phyloP scores from a whole-genome alignment of 2,797 vertebrate species.

The Mormyrus hasselquistii region DNA sequence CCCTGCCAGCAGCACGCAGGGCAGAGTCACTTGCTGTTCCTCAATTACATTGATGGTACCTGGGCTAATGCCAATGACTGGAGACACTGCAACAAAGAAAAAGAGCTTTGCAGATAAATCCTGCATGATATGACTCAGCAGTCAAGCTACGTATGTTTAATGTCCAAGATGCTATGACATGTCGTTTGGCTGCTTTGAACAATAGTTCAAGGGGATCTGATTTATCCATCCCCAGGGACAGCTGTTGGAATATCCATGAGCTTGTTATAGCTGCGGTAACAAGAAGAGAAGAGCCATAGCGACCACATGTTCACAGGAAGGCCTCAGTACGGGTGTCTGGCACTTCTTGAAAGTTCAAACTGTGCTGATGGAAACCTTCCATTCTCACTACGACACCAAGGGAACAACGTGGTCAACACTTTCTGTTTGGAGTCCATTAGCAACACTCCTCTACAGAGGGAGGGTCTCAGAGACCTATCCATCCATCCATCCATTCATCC shows the following conservation, averaged over 20 bases:
- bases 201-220: neutral
- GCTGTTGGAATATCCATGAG: neutral
- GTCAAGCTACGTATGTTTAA: neutral
- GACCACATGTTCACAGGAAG: slow-evolving; percentile 13
- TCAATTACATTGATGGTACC: slow-evolving; percentile 74
- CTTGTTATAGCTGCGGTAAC: neutral
- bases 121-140: neutral
- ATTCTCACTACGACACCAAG: slow-evolving; percentile 1
- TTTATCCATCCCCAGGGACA: neutral
- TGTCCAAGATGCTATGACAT: neutral
- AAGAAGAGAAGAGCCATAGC: neutral
- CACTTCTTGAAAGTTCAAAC: neutral
- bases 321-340: neutral
- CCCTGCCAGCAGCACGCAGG: slow-evolving; percentile 83
- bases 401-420: neutral
- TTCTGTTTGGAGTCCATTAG: slow-evolving; percentile 16
- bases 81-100: slow-evolving; percentile 61
- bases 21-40: slow-evolving; percentile 83
- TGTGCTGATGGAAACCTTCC: neutral
- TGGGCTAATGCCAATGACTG: slow-evolving; percentile 81
- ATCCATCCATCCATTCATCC: neutral
- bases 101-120: neutral
- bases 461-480: neutral
- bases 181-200: neutral
- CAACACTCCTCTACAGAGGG: neutral